These are phyloP conservation scores for Bombus huntii DNA, from an alignment of 1,140 invertebrate genomes.

Conservation along the genomic window DNA sequence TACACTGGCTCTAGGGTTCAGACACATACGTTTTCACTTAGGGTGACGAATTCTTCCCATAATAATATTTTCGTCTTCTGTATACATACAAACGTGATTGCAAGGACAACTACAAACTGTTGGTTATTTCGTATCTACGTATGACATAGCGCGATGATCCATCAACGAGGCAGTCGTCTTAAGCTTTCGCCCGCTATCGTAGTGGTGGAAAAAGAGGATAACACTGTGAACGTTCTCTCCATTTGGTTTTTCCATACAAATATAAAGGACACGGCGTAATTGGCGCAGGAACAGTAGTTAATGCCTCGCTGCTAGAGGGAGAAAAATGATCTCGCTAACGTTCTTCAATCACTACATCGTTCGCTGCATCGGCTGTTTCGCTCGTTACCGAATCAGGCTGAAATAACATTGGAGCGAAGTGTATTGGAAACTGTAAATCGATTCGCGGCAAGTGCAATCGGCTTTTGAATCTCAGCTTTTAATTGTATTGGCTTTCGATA, in stretches of 20 bases:
- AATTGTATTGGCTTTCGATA: conserved; percentile 1
- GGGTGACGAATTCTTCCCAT: too few species aligned
- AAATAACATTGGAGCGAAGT: not conserved
- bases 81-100: too few species aligned
- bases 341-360: not conserved
- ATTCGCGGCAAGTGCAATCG: not conserved
- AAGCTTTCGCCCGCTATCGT: too few species aligned
- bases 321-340: conserved; percentile 14
- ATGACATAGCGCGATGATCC: too few species aligned
- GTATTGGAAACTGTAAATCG: not conserved
- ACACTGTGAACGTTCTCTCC: not conserved
- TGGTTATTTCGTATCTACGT: too few species aligned
- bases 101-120: too few species aligned
- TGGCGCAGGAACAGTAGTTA: not conserved
- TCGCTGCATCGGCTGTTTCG: not conserved
- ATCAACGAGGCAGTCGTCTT: too few species aligned
- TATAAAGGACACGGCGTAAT: conserved; percentile 1
- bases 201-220: too few species aligned
- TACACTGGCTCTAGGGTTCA: too few species aligned
- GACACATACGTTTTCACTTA: too few species aligned
- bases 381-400: not conserved
- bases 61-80: too few species aligned
- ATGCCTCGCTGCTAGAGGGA: not conserved
- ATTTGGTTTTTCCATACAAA: not conserved
- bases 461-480: conserved; percentile 20